A percentile compares a stretch with the other conserved stretches of the same genome.
Conservation (phyloP, 2,113 vertebrate species). For the Melanocharis versteri region DNA sequence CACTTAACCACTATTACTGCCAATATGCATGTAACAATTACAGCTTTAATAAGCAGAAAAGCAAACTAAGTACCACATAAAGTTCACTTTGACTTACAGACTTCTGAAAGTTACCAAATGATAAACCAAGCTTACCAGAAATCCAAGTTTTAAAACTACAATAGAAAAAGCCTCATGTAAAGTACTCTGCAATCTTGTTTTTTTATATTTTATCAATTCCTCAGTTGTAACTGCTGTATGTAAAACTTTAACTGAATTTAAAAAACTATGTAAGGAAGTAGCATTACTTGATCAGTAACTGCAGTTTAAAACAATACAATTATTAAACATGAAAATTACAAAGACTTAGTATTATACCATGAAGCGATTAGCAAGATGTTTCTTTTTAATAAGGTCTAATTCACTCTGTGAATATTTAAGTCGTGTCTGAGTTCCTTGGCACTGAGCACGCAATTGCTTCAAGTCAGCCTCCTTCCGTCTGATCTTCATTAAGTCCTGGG, state of each 20-base stretch:
- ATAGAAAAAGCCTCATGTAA: background rate
- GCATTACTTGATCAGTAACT: background rate
- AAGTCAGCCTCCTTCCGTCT: slow-evolving; percentile 86
- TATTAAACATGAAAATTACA: background rate
- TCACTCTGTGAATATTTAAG: slow-evolving; percentile 89
- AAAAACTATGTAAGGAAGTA: background rate
- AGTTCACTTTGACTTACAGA: background rate
- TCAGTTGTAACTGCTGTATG: background rate
- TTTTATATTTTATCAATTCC: background rate
- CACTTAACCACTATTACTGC: background rate
- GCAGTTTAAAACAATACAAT: background rate
- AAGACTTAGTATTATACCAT: slow-evolving; percentile 63
- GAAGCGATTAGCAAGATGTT: slow-evolving; percentile 73
- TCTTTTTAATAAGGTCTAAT: slow-evolving; percentile 81
- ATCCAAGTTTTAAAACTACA: background rate
- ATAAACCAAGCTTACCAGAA: background rate
- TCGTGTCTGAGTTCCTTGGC: slow-evolving; percentile 82
- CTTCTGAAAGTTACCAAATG: background rate
- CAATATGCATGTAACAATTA: background rate
- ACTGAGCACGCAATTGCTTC: slow-evolving; percentile 79
- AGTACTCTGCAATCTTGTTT: background rate
- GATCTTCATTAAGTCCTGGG: slow-evolving; percentile 81
- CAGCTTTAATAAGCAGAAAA: background rate
- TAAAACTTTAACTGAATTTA: background rate
- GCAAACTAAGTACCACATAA: background rate